These are phyloP conservation scores for Matsumurasca onukii DNA, from an alignment of 1,140 invertebrate genomes.

Conservation along the genomic window DNA sequence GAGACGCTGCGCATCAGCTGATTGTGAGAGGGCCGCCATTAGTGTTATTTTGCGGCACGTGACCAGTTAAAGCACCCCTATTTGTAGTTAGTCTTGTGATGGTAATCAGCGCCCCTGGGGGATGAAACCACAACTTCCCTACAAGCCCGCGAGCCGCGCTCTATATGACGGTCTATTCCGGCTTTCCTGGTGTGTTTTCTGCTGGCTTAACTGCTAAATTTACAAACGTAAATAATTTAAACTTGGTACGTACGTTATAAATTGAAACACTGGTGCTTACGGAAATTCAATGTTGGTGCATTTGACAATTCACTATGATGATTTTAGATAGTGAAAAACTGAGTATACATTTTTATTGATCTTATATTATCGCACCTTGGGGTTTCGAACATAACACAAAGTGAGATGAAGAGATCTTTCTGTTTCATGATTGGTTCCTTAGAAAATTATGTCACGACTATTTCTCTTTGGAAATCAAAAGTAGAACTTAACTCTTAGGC, in stretches of 20 bases:
- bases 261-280: not conserved
- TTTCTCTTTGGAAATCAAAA: too few relatives aligned
- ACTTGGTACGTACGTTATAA: not conserved
- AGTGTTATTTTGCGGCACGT: conserved; percentile 20
- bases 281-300: not conserved
- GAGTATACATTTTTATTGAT: too few relatives aligned
- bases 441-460: too few relatives aligned
- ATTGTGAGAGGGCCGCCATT: conserved; percentile 5
- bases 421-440: too few relatives aligned
- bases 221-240: not conserved
- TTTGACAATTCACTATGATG: not conserved
- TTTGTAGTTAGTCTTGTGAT: conserved; percentile 23
- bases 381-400: too few relatives aligned
- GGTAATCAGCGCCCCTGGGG: conserved; percentile 13
- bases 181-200: not conserved
- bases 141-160: not conserved
- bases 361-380: too few relatives aligned
- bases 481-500: too few relatives aligned
- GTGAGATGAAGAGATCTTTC: too few relatives aligned
- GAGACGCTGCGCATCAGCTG: conserved; percentile 6
- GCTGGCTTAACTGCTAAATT: not conserved
- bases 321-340: not conserved
- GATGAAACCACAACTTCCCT: not conserved
- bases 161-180: not conserved
- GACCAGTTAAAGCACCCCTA: conserved; percentile 21